Evolutionary conservation across 2,888 invertebrate genomes (phyloP), one percentile per base, ranked within the genome.

Genomic region (Cloeon dipterum): DNA sequence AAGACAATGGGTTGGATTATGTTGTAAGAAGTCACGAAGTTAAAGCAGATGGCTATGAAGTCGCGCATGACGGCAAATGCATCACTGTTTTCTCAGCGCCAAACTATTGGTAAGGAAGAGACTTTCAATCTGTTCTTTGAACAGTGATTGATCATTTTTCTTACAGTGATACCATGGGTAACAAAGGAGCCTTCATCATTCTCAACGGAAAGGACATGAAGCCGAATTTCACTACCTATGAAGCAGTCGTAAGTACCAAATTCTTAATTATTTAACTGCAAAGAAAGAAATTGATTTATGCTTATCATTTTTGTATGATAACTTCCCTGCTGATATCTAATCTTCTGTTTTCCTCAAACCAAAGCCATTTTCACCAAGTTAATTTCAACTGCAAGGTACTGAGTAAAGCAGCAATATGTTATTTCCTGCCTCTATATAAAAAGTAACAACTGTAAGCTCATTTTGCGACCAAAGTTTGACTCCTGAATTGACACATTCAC

Each of bases 81-180:
- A 86, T 96, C 52, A 98, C 98, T 10, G 93, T 98, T 34, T 99
- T 98, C 66, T 94, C 94, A 2, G 98, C 98, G 47, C 98, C 98
- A 44, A 99, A 99, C 58, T 98, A 98, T 68, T 98, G 96, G 89
- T 89, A 57, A 29, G 16, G n/a, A 14, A 21, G 21, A 21, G 21
- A 21, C 5, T 21, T 21, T 8, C 21, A 8, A 21, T 21, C 21
- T 21, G 21, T 8, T 8, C 21, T 8, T 21, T 8, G 21, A 21
- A 21, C 21, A 21, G 21, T 21, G 21, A 7, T 10, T 21, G n/a
- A n/a, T n/a, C n/a, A n/a, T 48, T 44, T 44, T 39, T 43, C 39
- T 66, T 67, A 26, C 59, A 91, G 93, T 71, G 94, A 96, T 73
- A 85, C 89, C 40, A 94, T 98, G 88, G 93, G 89, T 50, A 99